A percentile compares a stretch with the other conserved stretches of the same genome.
Evolutionary conservation across 2,113 vertebrate genomes (phyloP).

Genomic region (Mormyrus iriodes): DNA sequence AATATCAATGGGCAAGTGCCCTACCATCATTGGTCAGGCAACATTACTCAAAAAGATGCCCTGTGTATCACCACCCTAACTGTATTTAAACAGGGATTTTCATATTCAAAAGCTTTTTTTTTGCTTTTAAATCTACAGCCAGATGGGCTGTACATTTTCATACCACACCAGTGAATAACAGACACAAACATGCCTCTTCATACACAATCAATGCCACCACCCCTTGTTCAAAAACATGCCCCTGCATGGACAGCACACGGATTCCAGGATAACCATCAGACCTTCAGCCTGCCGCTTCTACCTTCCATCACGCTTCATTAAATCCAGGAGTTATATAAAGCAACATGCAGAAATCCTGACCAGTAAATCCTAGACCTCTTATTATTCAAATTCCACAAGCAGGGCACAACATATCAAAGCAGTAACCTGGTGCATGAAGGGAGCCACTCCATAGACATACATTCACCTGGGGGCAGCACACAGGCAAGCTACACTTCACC

Average conservation of each 20-base stretch:
- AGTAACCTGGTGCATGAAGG: not conserved
- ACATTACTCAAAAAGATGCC: not conserved
- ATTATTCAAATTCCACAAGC: not conserved
- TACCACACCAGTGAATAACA: not conserved
- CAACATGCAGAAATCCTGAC: not conserved
- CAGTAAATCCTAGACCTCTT: not conserved
- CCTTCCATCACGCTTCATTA: not conserved
- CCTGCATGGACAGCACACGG: not conserved
- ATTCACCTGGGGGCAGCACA: not conserved
- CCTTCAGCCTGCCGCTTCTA: not conserved
- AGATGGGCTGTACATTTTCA: not conserved
- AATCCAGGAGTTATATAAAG: not conserved
- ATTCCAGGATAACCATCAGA: not conserved
- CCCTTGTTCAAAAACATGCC: not conserved
- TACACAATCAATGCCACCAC: not conserved
- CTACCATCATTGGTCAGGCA: not conserved
- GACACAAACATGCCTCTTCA: slow-evolving; percentile 18
- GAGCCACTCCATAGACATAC: not conserved
- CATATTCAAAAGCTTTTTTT: slow-evolving; percentile 24
- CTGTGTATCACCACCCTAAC: not conserved
- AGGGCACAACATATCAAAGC: not conserved
- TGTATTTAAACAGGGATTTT: not conserved
- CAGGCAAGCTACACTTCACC: not conserved
- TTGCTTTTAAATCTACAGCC: not conserved
- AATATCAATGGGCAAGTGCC: not conserved